Conservation (phyloP, 1,140 invertebrate genomes). For the honey bee (Apis mellifera) region Amel_HAv3.1 CM009935.2:9844001-9844500, state of each 20-base stretch:
- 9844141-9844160: constrained; percentile 6
- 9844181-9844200: constrained; percentile 14
- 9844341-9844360: constrained; percentile 5
- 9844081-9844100: neutral
- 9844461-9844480: constrained; percentile 23
- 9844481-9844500: neutral
- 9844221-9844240: constrained; percentile 10
- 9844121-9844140: constrained; percentile 44
- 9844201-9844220: constrained; percentile 18
- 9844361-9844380: constrained; percentile 31
- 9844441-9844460: constrained; percentile 28
- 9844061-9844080: neutral
- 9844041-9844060: neutral
- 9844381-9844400: constrained; percentile 30
- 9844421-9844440: constrained; percentile 51
- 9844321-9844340: constrained; percentile 41
- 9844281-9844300: constrained; percentile 46
- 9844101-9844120: constrained; percentile 39
- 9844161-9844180: constrained; percentile 29
- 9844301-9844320: constrained; percentile 61
- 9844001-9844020: neutral
- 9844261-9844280: constrained; percentile 37
- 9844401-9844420: neutral
- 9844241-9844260: constrained; percentile 49
- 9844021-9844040: constrained; percentile 24